Evolutionary conservation across 2,113 vertebrate genomes (phyloP).

Genomic region (Kobus ellipsiprymnus): DNA sequence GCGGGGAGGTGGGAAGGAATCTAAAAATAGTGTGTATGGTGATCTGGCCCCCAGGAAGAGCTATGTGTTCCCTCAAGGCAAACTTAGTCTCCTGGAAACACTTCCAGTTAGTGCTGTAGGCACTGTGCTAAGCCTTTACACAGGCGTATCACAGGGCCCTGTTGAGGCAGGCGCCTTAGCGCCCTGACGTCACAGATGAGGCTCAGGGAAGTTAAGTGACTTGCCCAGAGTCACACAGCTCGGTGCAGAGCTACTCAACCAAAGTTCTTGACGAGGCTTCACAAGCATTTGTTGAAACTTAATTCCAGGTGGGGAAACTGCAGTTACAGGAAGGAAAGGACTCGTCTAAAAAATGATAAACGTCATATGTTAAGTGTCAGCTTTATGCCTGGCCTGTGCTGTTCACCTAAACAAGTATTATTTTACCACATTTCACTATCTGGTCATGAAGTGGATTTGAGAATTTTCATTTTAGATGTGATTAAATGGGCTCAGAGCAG

Average conservation of each 20-base stretch:
- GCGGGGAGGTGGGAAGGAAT: not conserved
- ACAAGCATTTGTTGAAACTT: no score
- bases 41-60: not conserved
- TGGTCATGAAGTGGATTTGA: not conserved
- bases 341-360: not conserved
- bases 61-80: rapidly evolving
- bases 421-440: not conserved
- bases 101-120: not conserved
- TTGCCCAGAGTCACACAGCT: not conserved
- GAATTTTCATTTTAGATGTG: not conserved
- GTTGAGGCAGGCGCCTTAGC: not conserved
- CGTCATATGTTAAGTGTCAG: not conserved
- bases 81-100: not conserved
- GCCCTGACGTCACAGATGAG: not conserved
- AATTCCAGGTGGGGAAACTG: not conserved
- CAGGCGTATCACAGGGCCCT: rapidly evolving
- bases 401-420: not conserved
- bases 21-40: not conserved
- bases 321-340: not conserved
- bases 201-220: not conserved
- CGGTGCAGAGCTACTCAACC: not conserved
- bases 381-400: not conserved
- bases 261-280: not conserved
- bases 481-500: not conserved
- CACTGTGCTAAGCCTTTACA: not conserved